Evolutionary conservation across 1,140 invertebrate species (phyloP).

Genomic region (Trichonephila clavata): DNA sequence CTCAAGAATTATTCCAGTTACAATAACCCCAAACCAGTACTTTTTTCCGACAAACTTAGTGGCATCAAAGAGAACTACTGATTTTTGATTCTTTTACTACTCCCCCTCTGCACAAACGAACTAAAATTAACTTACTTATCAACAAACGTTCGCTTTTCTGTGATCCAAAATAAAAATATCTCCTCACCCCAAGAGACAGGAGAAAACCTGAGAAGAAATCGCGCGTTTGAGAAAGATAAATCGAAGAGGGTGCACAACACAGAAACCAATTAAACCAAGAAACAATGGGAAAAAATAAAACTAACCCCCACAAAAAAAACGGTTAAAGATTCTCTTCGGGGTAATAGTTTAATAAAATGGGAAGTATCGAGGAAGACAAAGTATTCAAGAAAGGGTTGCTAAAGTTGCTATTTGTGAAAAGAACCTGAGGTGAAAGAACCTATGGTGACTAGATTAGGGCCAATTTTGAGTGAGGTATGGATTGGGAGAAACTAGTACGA

Average conservation of each 20-base stretch:
- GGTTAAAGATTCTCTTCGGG: background rate
- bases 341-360: conserved; percentile 16
- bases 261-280: conserved; percentile 7
- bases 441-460: background rate
- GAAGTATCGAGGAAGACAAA: background rate
- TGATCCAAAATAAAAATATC: background rate
- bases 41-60: too few species aligned
- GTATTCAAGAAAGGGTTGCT: background rate
- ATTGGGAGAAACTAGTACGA: background rate
- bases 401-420: background rate
- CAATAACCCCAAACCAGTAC: too few species aligned
- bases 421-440: too few species aligned
- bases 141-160: too few species aligned
- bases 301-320: background rate
- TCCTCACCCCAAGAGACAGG: background rate
- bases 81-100: too few species aligned
- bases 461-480: background rate
- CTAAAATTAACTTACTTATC: background rate
- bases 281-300: background rate
- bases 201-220: background rate
- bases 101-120: background rate
- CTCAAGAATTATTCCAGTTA: too few species aligned
- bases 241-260: background rate
- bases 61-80: too few species aligned
- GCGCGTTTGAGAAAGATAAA: conserved; percentile 23